These are phyloP conservation scores for Athripsodes cinereus DNA, from an alignment of 2,888 invertebrate species.

Conservation along the genomic window DNA sequence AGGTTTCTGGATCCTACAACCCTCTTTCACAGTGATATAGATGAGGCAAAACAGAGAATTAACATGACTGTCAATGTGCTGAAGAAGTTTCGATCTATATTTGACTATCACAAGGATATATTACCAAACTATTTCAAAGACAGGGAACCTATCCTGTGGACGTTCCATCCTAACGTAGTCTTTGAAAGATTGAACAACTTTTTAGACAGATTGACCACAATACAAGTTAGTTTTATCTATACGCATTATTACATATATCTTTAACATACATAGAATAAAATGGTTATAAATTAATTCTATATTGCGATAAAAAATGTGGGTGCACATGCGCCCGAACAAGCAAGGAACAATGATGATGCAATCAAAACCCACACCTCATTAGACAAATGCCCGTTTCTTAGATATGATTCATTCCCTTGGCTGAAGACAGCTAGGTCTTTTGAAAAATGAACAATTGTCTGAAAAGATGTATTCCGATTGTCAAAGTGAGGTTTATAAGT, in stretches of 20 bases:
- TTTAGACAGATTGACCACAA: conserved; percentile 66
- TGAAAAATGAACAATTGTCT: too few relatives aligned
- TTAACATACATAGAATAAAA: too few relatives aligned
- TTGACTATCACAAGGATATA: conserved; percentile 65
- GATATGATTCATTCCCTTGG: too few relatives aligned
- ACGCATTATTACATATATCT: conserved; percentile 82
- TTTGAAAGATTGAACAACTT: conserved; percentile 76
- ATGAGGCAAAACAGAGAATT: conserved; percentile 84
- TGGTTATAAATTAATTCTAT: too few relatives aligned
- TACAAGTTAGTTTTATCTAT: conserved; percentile 54
- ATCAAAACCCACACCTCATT: too few relatives aligned
- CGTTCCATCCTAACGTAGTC: conserved; percentile 76
- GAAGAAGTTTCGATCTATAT: conserved; percentile 58
- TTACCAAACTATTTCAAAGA: conserved; percentile 61
- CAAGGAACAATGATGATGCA: too few relatives aligned
- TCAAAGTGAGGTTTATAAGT: too few relatives aligned
- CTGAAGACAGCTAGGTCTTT: too few relatives aligned
- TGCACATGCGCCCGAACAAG: too few relatives aligned
- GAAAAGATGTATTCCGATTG: too few relatives aligned
- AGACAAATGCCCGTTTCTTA: too few relatives aligned
- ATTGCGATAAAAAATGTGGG: too few relatives aligned
- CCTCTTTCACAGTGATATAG: conserved; percentile 91
- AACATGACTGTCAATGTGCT: conserved; percentile 59
- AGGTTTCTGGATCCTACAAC: conserved; percentile 86
- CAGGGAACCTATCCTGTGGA: conserved; percentile 59